A percentile compares a stretch with the other conserved stretches of the same genome.
Conservation (phyloP, 2,797 vertebrate species). For the Ptychobarbus kaznakovi region DNA sequence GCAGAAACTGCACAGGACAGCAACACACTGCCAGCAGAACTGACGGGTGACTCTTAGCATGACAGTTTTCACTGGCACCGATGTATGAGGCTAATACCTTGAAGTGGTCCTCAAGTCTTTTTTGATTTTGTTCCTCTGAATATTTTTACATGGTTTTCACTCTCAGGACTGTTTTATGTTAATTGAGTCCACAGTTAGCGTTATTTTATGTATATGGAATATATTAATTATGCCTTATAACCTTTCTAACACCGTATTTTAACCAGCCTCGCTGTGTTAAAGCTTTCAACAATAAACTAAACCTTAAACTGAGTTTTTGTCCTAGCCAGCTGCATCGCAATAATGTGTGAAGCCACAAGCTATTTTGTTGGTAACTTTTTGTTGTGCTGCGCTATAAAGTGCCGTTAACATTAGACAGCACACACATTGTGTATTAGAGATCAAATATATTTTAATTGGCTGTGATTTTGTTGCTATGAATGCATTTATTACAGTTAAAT, state of each 20-base stretch:
- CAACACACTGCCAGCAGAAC: constrained; percentile 44
- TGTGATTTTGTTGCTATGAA: not conserved
- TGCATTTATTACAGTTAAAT: not conserved
- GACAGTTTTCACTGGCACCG: constrained; percentile 28
- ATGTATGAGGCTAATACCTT: constrained; percentile 23
- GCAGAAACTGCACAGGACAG: constrained; percentile 47
- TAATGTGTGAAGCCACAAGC: not conserved
- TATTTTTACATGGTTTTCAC: constrained; percentile 17
- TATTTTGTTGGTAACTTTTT: not conserved
- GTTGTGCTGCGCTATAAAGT: not conserved
- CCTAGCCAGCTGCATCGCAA: not conserved
- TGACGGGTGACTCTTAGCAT: constrained; percentile 30
- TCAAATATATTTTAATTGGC: not conserved
- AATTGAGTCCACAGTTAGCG: not conserved
- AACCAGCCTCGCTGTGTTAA: not conserved
- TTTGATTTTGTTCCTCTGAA: not conserved
- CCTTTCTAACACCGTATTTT: not conserved
- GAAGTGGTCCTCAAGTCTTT: constrained; percentile 31
- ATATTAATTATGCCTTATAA: not conserved
- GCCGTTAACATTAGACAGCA: not conserved
- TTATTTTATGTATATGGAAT: not conserved
- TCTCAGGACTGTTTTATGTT: not conserved
- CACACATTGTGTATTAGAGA: not conserved
- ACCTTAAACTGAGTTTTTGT: not conserved
- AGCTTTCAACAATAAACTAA: not conserved